phyloP scores from a whole-genome alignment of 2,113 vertebrate genomes.

The Stegostoma tigrinum region DNA sequence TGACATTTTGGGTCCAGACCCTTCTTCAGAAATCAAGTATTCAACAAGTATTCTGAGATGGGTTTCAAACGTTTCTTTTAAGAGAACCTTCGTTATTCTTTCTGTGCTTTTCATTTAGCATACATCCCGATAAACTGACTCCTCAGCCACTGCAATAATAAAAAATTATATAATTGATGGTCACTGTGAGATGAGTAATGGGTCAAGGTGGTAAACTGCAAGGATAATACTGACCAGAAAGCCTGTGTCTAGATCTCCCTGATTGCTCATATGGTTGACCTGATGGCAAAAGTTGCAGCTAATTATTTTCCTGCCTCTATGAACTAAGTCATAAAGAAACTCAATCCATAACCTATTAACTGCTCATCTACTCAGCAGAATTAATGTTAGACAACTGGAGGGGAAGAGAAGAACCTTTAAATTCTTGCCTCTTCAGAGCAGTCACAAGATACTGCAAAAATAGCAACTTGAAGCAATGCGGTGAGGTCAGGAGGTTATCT shows the following conservation, averaged over 20 bases:
- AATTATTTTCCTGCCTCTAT: background rate
- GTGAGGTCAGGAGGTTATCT: background rate
- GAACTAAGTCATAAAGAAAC: background rate
- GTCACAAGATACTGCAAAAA: background rate
- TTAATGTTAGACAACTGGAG: background rate
- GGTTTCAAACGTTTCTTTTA: background rate
- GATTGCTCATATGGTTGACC: background rate
- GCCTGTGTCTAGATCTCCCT: background rate
- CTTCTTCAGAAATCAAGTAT: too few species aligned
- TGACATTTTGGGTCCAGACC: too few species aligned
- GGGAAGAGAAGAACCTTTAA: background rate
- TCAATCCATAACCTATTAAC: background rate
- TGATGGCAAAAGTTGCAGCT: background rate
- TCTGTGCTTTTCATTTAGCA: background rate
- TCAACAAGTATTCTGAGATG: background rate
- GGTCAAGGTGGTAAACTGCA: background rate
- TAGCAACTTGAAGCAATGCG: background rate
- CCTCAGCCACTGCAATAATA: background rate
- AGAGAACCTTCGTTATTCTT: background rate
- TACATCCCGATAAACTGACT: slow-evolving; percentile 1
- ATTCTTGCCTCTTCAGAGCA: background rate
- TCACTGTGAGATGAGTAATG: background rate
- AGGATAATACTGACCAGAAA: background rate
- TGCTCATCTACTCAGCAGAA: background rate
- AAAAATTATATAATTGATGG: background rate